Evolutionary conservation across 2,797 vertebrate genomes (phyloP).

Genomic region (Myiotriccus ornatus): DNA sequence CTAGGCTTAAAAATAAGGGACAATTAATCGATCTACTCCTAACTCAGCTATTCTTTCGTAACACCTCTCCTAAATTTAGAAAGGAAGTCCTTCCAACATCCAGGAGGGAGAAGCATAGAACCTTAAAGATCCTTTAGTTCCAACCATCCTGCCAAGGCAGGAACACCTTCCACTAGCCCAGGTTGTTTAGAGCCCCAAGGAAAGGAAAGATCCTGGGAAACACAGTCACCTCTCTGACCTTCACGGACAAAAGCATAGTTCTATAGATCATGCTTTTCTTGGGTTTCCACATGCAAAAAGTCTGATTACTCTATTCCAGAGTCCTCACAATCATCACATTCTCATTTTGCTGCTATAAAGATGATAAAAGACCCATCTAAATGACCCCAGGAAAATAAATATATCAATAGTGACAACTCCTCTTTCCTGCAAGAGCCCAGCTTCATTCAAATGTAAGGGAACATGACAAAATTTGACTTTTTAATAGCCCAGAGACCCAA

Average conservation of each 20-base stretch:
- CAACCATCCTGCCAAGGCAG: accelerated
- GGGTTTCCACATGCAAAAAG: background rate
- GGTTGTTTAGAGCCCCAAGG: background rate
- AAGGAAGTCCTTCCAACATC: background rate
- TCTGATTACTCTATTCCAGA: background rate
- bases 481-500: background rate
- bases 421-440: background rate
- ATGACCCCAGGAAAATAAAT: background rate
- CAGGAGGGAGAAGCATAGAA: background rate
- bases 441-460: background rate
- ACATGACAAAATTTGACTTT: background rate
- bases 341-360: background rate
- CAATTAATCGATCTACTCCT: background rate
- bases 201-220: background rate
- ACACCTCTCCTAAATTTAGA: background rate
- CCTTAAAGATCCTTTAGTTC: background rate
- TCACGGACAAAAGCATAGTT: background rate
- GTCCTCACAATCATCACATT: background rate
- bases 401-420: background rate
- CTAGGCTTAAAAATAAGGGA: background rate
- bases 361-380: background rate
- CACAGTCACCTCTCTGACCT: background rate
- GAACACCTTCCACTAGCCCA: no score
- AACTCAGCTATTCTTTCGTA: background rate
- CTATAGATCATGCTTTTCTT: background rate